These are phyloP conservation scores for Harmothoe impar DNA, from an alignment of 2,888 invertebrate genomes.

Conservation along the genomic window DNA sequence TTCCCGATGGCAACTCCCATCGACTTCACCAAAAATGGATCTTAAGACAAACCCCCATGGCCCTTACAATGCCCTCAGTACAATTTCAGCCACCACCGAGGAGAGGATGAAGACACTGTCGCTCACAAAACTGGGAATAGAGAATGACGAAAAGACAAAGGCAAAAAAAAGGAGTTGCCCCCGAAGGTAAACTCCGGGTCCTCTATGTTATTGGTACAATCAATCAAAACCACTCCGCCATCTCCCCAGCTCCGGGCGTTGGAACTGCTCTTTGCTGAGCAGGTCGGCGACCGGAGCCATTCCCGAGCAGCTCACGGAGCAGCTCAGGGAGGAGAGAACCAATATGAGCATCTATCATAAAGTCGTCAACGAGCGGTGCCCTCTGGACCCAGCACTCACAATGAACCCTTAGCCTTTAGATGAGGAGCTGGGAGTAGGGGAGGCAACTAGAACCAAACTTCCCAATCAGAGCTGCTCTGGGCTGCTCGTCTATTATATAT, in stretches of 20 bases:
- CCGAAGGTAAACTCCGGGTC: too few relatives aligned
- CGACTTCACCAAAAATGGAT: too few relatives aligned
- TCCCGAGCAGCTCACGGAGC: background rate
- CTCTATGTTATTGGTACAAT: conserved; percentile 13
- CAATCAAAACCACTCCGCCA: background rate
- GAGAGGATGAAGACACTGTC: too few relatives aligned
- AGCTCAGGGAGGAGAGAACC: background rate
- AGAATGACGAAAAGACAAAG: too few relatives aligned
- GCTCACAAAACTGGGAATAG: too few relatives aligned
- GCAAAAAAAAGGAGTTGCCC: too few relatives aligned
- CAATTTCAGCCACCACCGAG: too few relatives aligned
- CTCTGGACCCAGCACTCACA: background rate
- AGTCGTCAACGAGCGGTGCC: background rate
- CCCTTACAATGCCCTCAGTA: too few relatives aligned
- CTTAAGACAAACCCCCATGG: too few relatives aligned
- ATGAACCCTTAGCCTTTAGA: conserved; percentile 4
- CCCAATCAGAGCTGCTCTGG: background rate
- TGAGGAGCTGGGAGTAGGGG: background rate
- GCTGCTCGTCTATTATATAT: conserved; percentile 20
- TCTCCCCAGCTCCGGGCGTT: background rate
- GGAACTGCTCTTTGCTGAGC: background rate
- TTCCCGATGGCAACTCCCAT: too few relatives aligned
- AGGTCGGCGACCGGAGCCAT: background rate
- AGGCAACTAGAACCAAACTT: background rate
- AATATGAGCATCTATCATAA: conserved; percentile 33